Evolutionary conservation across 2,888 invertebrate species (phyloP).

Genomic region (Zelleria hepariella): DNA sequence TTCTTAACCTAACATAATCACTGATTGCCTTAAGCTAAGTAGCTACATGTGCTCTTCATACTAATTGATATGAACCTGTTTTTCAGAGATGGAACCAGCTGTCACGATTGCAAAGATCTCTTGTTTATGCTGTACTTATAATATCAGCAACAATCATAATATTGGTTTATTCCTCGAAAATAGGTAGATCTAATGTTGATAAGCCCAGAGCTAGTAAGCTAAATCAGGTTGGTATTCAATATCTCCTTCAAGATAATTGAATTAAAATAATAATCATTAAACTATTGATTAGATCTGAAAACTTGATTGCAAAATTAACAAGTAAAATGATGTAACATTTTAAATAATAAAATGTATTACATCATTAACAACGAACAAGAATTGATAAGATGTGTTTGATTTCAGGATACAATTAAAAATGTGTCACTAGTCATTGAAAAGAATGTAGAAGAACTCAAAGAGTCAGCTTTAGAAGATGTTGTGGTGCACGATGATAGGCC

Average conservation of each 20-base stretch:
- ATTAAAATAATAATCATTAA: neutral
- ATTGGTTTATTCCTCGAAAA: constrained; percentile 65
- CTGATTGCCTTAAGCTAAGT: neutral
- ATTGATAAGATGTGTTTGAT: constrained; percentile 10
- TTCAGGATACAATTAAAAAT: constrained; percentile 42
- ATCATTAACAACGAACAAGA: too few relatives aligned
- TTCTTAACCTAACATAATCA: neutral
- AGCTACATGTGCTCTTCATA: neutral
- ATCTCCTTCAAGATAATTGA: neutral
- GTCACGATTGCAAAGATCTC: constrained; percentile 85
- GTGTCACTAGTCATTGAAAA: constrained; percentile 45
- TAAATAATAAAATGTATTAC: too few relatives aligned
- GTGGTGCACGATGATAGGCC: constrained; percentile 28
- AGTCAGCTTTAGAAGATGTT: constrained; percentile 30
- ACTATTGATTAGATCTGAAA: too few relatives aligned
- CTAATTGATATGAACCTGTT: neutral
- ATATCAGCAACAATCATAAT: constrained; percentile 73
- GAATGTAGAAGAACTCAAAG: constrained; percentile 23
- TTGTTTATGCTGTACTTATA: constrained; percentile 76
- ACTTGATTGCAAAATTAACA: too few relatives aligned
- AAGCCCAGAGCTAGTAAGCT: constrained; percentile 29
- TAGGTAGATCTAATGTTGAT: constrained; percentile 22
- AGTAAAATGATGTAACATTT: too few relatives aligned
- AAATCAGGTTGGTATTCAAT: constrained; percentile 28
- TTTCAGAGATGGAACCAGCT: constrained; percentile 89